Conservation (phyloP, 2,888 invertebrate species). For the Notodonta ziczac region DNA sequence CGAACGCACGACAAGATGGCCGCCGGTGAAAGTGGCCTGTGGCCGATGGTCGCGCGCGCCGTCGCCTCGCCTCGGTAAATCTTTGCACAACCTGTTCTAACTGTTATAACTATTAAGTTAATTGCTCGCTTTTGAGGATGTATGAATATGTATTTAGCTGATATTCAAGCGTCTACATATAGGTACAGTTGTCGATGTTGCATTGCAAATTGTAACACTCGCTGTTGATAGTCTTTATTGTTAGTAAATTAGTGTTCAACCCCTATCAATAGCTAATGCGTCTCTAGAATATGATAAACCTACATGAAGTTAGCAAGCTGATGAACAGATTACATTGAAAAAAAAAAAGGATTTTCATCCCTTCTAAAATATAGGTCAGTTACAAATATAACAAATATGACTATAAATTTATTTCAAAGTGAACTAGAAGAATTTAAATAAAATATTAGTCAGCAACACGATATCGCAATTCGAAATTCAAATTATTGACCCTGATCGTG, state of each 20-base stretch:
- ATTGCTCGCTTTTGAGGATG: slow-evolving; percentile 37
- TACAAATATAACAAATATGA: too few species aligned
- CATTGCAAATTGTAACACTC: neutral
- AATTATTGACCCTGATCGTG: slow-evolving; percentile 43
- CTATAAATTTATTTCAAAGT: too few species aligned
- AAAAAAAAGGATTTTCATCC: too few species aligned
- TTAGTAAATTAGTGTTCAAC: neutral
- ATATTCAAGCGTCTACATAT: slow-evolving; percentile 1
- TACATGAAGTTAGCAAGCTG: too few species aligned
- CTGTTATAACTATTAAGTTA: slow-evolving; percentile 43
- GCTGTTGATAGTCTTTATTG: too few species aligned
- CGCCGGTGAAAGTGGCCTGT: slow-evolving; percentile 77
- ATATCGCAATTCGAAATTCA: slow-evolving; percentile 31
- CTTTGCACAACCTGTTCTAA: slow-evolving; percentile 58
- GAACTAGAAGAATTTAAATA: neutral
- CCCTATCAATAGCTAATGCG: too few species aligned
- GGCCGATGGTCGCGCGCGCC: slow-evolving; percentile 57
- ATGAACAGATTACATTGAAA: too few species aligned
- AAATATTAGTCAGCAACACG: slow-evolving; percentile 27
- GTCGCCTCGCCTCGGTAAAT: slow-evolving; percentile 44
- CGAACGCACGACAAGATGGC: slow-evolving; percentile 72
- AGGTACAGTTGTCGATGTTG: neutral
- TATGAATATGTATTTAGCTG: slow-evolving; percentile 9
- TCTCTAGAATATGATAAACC: too few species aligned
- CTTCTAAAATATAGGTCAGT: too few species aligned